These are phyloP conservation scores for Entomobrya multifasciata DNA, from an alignment of 2,888 invertebrate species.

Conservation along the genomic window DNA sequence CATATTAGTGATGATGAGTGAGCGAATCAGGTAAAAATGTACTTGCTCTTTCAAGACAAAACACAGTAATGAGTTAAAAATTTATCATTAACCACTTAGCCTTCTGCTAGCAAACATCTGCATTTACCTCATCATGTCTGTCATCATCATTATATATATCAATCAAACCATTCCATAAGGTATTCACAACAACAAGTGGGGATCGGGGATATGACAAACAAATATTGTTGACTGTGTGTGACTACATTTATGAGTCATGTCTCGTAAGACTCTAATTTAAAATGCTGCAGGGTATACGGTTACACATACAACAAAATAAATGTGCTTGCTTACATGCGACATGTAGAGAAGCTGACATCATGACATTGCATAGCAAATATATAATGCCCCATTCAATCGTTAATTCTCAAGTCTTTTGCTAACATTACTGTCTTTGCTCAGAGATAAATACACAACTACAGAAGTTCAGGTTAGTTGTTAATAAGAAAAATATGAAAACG, in stretches of 20 bases:
- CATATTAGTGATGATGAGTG: too few relatives aligned
- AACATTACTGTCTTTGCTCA: too few relatives aligned
- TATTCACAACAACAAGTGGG: slow-evolving; percentile 3
- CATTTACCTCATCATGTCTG: not conserved
- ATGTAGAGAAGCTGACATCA: slow-evolving; percentile 18
- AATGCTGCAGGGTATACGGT: slow-evolving; percentile 8
- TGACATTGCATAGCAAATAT: not conserved
- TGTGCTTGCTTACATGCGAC: too few relatives aligned
- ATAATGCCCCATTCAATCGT: not conserved
- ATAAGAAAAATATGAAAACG: too few relatives aligned
- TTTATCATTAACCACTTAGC: too few relatives aligned
- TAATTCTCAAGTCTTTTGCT: not conserved
- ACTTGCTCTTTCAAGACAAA: too few relatives aligned
- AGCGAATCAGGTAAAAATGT: too few relatives aligned
- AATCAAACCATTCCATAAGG: not conserved
- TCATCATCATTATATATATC: not conserved
- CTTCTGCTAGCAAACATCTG: too few relatives aligned
- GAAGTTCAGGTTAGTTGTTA: too few relatives aligned
- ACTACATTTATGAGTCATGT: slow-evolving; percentile 25
- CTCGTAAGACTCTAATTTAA: not conserved
- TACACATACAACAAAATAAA: not conserved
- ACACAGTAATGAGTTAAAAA: too few relatives aligned
- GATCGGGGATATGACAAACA: slow-evolving; percentile 4
- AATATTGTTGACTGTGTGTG: too few relatives aligned
- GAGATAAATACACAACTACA: too few relatives aligned